Evolutionary conservation across 35 echinoderm and acorn worm genomes (phyloP).

Genomic region (Holothuria glaberrima): DNA sequence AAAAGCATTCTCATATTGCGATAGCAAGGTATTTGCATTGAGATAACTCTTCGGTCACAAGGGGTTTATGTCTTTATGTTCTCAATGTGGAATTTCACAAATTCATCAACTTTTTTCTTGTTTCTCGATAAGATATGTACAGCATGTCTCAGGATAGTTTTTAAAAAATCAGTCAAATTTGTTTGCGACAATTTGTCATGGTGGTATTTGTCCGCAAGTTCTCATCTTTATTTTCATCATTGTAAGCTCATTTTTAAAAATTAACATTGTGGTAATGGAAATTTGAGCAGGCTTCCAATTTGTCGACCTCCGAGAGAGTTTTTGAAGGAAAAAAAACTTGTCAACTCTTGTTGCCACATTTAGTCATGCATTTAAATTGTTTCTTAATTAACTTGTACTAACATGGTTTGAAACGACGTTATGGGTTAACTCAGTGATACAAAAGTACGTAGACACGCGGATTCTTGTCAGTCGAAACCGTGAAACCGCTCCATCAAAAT

Average conservation of each 20-base stretch:
- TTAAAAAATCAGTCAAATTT: no score
- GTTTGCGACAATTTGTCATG: no score
- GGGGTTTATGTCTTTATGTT: no score
- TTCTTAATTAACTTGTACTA: conserved; percentile 46
- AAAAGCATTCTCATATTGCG: no score
- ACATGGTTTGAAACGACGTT: conserved; percentile 17
- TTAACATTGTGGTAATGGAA: conserved; percentile 37
- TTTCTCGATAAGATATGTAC: no score
- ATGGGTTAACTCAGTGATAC: conserved; percentile 32
- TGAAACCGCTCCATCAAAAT: conserved; percentile 21
- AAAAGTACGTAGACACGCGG: conserved; percentile 11
- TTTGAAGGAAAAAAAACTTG: not conserved
- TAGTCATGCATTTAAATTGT: conserved; percentile 44
- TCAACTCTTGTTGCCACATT: conserved; percentile 22
- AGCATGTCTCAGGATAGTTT: no score
- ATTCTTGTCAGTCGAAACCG: not conserved
- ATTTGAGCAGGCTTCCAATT: conserved; percentile 1
- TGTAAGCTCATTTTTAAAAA: conserved; percentile 28
- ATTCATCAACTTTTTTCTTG: no score
- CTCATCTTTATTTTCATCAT: no score
- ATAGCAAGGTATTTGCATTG: no score
- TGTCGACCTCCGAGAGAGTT: not conserved
- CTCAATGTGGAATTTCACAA: no score
- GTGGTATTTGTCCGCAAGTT: no score
- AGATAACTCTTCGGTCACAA: no score